Evolutionary conservation across 1,140 invertebrate genomes (phyloP).

Genomic region (Atta colombica): DNA sequence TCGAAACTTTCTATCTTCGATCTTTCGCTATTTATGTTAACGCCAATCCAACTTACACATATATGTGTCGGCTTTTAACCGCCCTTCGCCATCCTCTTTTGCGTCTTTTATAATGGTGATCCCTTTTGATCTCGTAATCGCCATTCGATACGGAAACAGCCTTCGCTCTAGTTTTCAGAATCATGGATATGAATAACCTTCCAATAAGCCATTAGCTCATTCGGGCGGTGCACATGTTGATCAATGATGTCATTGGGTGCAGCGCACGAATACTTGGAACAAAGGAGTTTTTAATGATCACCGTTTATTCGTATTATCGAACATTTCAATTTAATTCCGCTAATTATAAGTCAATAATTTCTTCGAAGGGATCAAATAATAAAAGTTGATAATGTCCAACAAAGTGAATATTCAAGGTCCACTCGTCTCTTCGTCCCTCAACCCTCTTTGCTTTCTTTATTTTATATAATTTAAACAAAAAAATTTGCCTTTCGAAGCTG

Average conservation of each 20-base stretch:
- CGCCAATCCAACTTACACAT: not conserved
- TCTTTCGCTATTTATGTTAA: conserved; percentile 9
- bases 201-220: conserved; percentile 50
- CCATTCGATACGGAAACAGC: conserved; percentile 63
- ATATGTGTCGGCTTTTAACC: not conserved
- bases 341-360: not conserved
- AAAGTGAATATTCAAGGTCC: not conserved
- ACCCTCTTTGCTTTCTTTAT: not conserved
- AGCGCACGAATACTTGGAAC: conserved; percentile 52
- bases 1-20: not conserved
- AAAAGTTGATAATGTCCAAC: not conserved
- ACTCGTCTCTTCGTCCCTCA: too few species aligned
- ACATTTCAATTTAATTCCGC: not conserved
- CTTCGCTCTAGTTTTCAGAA: conserved; percentile 65
- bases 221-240: conserved; percentile 51
- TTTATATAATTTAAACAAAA: not conserved
- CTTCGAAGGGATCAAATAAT: not conserved
- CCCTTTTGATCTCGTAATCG: conserved; percentile 37
- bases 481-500: too few species aligned
- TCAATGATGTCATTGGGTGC: conserved; percentile 60
- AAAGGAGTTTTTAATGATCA: conserved; percentile 43
- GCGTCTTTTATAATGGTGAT: conserved; percentile 23
- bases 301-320: not conserved
- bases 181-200: conserved; percentile 60
- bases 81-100: not conserved